Conservation (phyloP, 2,113 vertebrate species). For the Balaeniceps rex region DNA sequence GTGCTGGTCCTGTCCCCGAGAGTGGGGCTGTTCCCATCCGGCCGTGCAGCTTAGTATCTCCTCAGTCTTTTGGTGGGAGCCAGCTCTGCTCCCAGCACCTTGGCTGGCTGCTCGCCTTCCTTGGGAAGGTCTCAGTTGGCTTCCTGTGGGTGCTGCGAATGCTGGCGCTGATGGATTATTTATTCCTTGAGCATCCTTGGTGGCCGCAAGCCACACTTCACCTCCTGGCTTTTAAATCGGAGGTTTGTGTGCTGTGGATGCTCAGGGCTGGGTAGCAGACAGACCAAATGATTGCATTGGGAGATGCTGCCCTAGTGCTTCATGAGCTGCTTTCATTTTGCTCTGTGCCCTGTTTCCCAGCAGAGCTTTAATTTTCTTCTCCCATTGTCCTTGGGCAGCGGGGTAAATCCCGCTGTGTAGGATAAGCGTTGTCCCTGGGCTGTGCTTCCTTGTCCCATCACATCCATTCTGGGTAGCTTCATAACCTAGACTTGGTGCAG, state of each 20-base stretch:
- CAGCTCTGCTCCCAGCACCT: neutral
- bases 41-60: neutral
- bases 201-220: neutral
- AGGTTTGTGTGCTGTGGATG: neutral
- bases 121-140: neutral
- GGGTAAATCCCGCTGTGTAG: neutral
- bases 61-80: neutral
- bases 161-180: neutral
- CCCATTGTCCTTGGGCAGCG: rapidly evolving
- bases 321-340: neutral
- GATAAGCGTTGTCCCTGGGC: neutral
- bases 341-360: neutral
- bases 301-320: neutral
- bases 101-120: neutral
- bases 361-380: neutral
- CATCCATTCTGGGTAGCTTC: neutral
- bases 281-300: neutral
- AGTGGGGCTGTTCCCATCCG: neutral
- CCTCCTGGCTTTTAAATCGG: neutral
- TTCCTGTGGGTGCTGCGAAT: neutral
- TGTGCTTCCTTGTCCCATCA: neutral
- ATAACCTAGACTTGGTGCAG: neutral
- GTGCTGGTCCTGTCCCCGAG: neutral
- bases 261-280: neutral
- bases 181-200: neutral